A percentile compares a stretch with the other conserved stretches of the same genome.
Conservation (phyloP, 92 coral and sea anemone genomes). For the Muricea muricata region DNA sequence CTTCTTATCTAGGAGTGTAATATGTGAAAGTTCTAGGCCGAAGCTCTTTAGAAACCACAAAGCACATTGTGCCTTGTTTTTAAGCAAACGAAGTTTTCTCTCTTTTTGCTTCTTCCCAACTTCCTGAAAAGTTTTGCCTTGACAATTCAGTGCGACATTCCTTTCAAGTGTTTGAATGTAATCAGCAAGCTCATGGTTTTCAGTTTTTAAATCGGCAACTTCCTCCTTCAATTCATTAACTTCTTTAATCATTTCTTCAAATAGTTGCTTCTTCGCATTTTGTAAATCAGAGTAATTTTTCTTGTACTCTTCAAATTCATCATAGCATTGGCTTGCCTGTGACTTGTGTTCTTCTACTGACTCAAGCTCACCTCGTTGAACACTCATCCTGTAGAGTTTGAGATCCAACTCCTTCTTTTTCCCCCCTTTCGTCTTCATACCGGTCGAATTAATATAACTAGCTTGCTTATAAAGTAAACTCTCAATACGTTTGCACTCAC, state of each 20-base stretch:
- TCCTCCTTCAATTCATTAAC: slow-evolving; percentile 49
- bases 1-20: slow-evolving; percentile 46
- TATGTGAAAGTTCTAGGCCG: slow-evolving; percentile 59
- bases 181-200: slow-evolving; percentile 57
- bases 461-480: slow-evolving; percentile 45
- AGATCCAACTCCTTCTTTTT: slow-evolving; percentile 52
- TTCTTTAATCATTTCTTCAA: slow-evolving; percentile 61
- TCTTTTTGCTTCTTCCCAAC: slow-evolving; percentile 45
- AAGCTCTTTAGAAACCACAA: slow-evolving; percentile 66
- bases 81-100: slow-evolving; percentile 45
- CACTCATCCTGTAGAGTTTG: slow-evolving; percentile 54
- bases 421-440: slow-evolving; percentile 50
- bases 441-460: slow-evolving; percentile 19
- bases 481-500: slow-evolving; percentile 65
- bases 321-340: slow-evolving; percentile 48
- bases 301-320: slow-evolving; percentile 59
- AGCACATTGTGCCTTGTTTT: slow-evolving; percentile 70
- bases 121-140: slow-evolving; percentile 55
- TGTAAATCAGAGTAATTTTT: slow-evolving; percentile 54
- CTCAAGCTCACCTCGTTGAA: slow-evolving; percentile 66
- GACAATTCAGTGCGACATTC: slow-evolving; percentile 36
- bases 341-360: slow-evolving; percentile 53
- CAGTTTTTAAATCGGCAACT: slow-evolving; percentile 46
- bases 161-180: slow-evolving; percentile 61
- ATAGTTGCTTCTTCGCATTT: slow-evolving; percentile 54